These are phyloP conservation scores for Rhabdomys dilectus DNA, from an alignment of 2,113 vertebrate genomes.

Conservation along the genomic window DNA sequence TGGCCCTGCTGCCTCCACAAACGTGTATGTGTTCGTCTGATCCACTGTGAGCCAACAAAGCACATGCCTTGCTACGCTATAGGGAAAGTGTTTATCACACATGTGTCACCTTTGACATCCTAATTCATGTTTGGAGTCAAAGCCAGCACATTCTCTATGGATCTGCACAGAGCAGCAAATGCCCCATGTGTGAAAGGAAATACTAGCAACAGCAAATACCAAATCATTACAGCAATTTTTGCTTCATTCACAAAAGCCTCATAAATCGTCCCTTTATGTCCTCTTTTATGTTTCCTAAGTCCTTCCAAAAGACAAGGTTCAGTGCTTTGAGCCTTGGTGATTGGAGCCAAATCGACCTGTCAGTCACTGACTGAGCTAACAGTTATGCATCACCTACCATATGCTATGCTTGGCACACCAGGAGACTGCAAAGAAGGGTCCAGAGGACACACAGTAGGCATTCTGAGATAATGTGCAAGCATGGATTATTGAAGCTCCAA, in stretches of 20 bases:
- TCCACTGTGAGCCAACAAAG: background rate
- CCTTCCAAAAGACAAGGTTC: conserved; percentile 11
- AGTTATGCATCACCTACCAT: background rate
- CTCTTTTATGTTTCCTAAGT: conserved; percentile 38
- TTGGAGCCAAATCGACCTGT: background rate
- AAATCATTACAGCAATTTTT: background rate
- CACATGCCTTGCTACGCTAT: background rate
- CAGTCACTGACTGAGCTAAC: background rate
- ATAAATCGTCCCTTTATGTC: background rate
- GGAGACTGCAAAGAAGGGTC: background rate
- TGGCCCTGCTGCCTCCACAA: background rate
- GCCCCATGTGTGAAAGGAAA: background rate
- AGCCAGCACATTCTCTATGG: background rate
- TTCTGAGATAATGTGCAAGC: background rate
- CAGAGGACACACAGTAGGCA: background rate
- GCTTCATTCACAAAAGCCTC: conserved; percentile 11
- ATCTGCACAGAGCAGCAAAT: background rate
- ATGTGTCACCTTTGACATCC: background rate
- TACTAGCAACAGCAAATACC: background rate
- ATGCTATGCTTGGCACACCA: background rate
- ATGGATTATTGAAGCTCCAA: background rate
- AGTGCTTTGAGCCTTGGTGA: background rate
- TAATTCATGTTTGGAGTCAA: conserved; percentile 23
- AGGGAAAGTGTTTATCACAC: background rate
- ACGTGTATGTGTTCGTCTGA: background rate